Evolutionary conservation across 2,797 vertebrate species (phyloP).

Genomic region (Helostoma temminkii): DNA sequence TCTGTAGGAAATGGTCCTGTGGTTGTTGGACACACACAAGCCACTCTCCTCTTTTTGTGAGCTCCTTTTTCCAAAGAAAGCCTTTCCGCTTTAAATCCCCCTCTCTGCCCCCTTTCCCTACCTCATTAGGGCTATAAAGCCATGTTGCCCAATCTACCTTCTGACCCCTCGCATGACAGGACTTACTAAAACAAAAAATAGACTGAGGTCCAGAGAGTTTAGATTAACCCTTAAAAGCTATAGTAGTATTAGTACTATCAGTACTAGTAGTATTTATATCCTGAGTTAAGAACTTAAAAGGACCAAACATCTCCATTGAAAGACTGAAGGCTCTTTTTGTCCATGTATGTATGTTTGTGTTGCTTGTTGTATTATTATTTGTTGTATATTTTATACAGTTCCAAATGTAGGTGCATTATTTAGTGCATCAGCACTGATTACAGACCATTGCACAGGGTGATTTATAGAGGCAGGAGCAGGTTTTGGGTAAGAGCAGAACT

Average conservation of each 20-base stretch:
- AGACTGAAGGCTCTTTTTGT: background rate
- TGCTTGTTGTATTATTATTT: background rate
- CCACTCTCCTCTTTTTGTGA: constrained; percentile 26
- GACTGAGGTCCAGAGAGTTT: constrained; percentile 52
- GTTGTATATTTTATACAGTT: too few relatives aligned
- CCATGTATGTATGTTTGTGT: background rate
- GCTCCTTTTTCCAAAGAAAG: constrained; percentile 33
- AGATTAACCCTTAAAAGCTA: constrained; percentile 62
- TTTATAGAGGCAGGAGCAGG: background rate
- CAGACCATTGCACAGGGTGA: too few relatives aligned
- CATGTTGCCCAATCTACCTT: constrained; percentile 68
- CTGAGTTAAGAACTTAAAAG: constrained; percentile 13
- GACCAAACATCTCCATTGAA: background rate
- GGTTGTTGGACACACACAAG: constrained; percentile 38
- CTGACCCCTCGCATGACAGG: constrained; percentile 73
- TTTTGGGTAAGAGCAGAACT: constrained; percentile 10
- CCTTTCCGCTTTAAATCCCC: constrained; percentile 39
- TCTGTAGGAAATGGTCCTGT: constrained; percentile 50
- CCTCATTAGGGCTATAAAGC: constrained; percentile 68
- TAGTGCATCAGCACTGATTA: too few relatives aligned
- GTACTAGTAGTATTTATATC: too few relatives aligned
- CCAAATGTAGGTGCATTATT: too few relatives aligned
- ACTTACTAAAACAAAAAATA: constrained; percentile 70
- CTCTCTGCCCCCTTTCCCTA: constrained; percentile 26
- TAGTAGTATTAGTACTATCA: too few relatives aligned